Evolutionary conservation across 2,888 invertebrate species (phyloP).

Genomic region (Drosophila austrosaltans): DNA sequence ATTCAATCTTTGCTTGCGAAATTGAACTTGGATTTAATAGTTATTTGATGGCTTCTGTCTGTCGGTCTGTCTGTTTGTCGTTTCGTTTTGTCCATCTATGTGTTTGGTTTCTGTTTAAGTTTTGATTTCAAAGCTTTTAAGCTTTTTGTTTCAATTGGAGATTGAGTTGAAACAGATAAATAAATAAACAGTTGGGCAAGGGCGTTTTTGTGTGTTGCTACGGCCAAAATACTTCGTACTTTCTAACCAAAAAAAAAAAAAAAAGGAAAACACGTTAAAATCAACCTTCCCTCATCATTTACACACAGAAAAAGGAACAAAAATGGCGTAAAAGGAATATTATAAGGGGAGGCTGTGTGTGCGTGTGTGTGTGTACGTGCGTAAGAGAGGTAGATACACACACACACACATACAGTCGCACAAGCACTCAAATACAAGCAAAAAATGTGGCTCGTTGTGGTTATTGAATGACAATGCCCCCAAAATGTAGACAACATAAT

Average conservation of each 20-base stretch:
- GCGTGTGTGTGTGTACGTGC: conserved; percentile 33
- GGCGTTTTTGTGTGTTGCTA: conserved; percentile 48
- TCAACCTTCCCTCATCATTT: not conserved
- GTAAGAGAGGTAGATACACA: conserved; percentile 51
- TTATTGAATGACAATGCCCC: conserved; percentile 45
- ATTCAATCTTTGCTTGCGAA: conserved; percentile 17
- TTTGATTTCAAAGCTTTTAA: conserved; percentile 66
- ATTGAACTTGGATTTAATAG: conserved; percentile 50
- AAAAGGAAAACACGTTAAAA: not conserved
- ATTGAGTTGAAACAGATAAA: conserved; percentile 59
- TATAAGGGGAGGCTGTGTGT: conserved; percentile 21
- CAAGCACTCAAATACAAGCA: not conserved
- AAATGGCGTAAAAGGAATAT: conserved; percentile 12
- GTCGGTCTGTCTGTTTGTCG: conserved; percentile 1
- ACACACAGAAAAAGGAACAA: not conserved
- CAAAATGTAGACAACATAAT: conserved; percentile 52
- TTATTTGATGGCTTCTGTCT: conserved; percentile 35
- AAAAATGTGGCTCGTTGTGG: conserved; percentile 8
- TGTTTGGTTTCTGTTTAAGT: conserved; percentile 37
- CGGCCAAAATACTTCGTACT: conserved; percentile 27
- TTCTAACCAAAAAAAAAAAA: not conserved
- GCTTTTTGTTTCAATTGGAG: conserved; percentile 57
- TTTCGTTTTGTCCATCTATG: not conserved
- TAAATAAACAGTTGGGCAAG: conserved; percentile 70
- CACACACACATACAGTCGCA: conserved; percentile 18